Evolutionary conservation across 2,113 vertebrate species (phyloP).

Genomic region (Oryzias javanicus): DNA sequence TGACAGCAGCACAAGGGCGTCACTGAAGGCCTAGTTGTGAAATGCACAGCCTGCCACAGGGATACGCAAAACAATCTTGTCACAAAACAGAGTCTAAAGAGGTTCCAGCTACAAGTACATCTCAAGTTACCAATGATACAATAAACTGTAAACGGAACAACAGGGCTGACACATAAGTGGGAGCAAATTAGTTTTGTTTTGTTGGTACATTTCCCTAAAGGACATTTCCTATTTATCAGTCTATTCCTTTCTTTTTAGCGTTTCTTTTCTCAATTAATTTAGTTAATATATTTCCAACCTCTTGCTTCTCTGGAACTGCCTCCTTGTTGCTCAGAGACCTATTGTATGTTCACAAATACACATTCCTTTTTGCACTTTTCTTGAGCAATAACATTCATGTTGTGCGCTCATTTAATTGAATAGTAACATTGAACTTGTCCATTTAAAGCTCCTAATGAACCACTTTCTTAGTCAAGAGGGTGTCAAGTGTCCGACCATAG

Average conservation of each 20-base stretch:
- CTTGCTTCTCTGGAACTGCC: conserved; percentile 52
- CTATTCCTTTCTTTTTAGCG: conserved; percentile 45
- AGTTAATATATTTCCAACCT: conserved; percentile 66
- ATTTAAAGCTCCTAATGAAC: conserved; percentile 58
- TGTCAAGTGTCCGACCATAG: no score
- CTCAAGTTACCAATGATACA: conserved; percentile 48
- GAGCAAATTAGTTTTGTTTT: conserved; percentile 65
- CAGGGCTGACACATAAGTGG: conserved; percentile 55
- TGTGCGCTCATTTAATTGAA: conserved; percentile 45
- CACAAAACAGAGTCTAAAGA: conserved; percentile 38
- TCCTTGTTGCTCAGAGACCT: conserved; percentile 58
- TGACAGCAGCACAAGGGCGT: no score
- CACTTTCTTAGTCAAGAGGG: conserved; percentile 39
- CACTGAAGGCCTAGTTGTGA: no score
- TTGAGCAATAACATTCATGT: conserved; percentile 52
- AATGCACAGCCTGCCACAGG: no score
- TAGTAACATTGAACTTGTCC: conserved; percentile 47
- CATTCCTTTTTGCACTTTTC: conserved; percentile 59
- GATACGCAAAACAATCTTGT: conserved; percentile 11
- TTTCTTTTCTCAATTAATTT: conserved; percentile 73
- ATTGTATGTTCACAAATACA: conserved; percentile 55
- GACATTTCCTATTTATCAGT: conserved; percentile 36
- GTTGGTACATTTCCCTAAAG: conserved; percentile 43
- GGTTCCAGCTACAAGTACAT: conserved; percentile 21
- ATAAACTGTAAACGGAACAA: conserved; percentile 20